Percentiles rank a stretch among this genome's conserved stretches.
Conservation (phyloP, 2,888 invertebrate genomes). For the Amitus sp. region DNA sequence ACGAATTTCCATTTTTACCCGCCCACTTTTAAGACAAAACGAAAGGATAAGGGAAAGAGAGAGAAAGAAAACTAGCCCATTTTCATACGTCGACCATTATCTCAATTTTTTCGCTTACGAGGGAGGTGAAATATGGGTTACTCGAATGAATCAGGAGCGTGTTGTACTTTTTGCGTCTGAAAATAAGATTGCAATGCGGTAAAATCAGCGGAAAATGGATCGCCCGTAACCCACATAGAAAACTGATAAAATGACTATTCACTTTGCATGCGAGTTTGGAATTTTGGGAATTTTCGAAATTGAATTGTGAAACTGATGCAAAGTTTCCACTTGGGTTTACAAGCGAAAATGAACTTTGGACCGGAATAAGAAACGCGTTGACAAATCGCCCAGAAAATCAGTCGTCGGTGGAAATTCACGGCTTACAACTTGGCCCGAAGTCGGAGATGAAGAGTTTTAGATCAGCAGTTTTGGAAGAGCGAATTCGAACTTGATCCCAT, state of each 20-base stretch:
- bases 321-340: too few species aligned
- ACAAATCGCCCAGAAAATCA: too few species aligned
- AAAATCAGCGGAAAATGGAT: not conserved
- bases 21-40: slow-evolving; percentile 14
- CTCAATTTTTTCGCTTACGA: slow-evolving; percentile 11
- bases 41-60: not conserved
- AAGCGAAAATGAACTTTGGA: too few species aligned
- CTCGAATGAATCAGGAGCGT: slow-evolving; percentile 7
- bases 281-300: too few species aligned
- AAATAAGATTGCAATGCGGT: not conserved
- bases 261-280: too few species aligned
- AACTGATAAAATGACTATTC: not conserved
- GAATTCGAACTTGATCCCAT: too few species aligned
- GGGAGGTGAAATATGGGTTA: slow-evolving; percentile 7
- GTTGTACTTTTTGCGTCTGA: slow-evolving; percentile 1
- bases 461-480: too few species aligned
- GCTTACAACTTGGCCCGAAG: too few species aligned
- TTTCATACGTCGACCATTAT: slow-evolving; percentile 10
- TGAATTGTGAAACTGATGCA: too few species aligned
- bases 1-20: slow-evolving; percentile 14
- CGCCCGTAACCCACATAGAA: not conserved
- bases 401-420: too few species aligned
- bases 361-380: too few species aligned
- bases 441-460: too few species aligned
- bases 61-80: slow-evolving; percentile 3